phyloP scores from a whole-genome alignment of 2,113 vertebrate species.

The Bagarius yarrelli region DNA sequence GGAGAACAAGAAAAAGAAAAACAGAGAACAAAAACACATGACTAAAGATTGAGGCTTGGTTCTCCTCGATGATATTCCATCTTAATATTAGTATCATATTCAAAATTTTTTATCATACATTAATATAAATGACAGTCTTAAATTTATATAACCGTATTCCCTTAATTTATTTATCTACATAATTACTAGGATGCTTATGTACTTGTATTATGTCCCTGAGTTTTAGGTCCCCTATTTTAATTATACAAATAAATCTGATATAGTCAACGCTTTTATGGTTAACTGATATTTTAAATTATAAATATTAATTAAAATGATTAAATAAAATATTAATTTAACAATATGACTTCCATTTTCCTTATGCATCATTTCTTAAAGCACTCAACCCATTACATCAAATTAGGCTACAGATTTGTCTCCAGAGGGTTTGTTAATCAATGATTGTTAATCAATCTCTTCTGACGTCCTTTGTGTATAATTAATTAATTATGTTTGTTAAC shows the following conservation, averaged over 20 bases:
- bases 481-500: too few relatives aligned
- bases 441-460: neutral
- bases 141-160: too few relatives aligned
- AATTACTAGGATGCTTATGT: neutral
- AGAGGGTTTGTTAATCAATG: too few relatives aligned
- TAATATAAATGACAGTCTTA: neutral
- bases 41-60: conserved; percentile 14
- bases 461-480: neutral
- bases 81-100: neutral
- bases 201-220: too few relatives aligned
- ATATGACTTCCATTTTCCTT: too few relatives aligned
- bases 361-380: too few relatives aligned
- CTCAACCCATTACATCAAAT: too few relatives aligned
- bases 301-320: neutral
- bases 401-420: too few relatives aligned
- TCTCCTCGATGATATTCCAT: too few relatives aligned
- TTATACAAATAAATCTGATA: neutral
- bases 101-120: too few relatives aligned
- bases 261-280: neutral
- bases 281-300: neutral
- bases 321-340: too few relatives aligned
- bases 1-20: conserved; percentile 31
- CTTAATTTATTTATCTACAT: neutral
- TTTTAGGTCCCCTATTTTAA: neutral
- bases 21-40: conserved; percentile 37